Evolutionary conservation across 2,113 vertebrate genomes (phyloP), one percentile per base, ranked within the genome.

Genomic region (Acrocephalus kingi): DNA sequence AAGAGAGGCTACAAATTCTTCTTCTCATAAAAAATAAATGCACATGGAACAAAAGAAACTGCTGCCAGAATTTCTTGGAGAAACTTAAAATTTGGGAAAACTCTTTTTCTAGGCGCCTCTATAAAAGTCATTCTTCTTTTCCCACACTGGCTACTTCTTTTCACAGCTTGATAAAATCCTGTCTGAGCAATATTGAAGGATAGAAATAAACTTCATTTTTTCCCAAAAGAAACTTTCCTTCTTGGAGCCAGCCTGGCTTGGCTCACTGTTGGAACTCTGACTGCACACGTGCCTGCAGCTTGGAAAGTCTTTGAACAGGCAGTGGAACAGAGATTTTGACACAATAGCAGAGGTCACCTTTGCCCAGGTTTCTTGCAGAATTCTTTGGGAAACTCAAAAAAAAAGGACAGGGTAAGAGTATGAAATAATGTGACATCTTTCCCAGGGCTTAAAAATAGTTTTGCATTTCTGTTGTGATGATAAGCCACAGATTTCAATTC

Each of bases 361-460:
- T 3, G 0, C 56, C 37, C 79, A 71, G n/a, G 37, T 80, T 90
- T 74, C 76, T 92, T 93, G 48, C 24, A 85, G 63, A 64, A 74
- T 61, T 93, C 71, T 77, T 54, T 35, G 59, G 61, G 72, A 66
- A 69, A 55, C 35, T 71, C 31, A 52, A n/a, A 80, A 84, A 39
- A 35, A 63, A 77, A 71, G 56, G 55, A 77, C 43, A 55, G 37
- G 43, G 3, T 58, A 64, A 78, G 33, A 62, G 31, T 56, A 7
- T 84, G 33, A 91, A 94, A 72, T 78, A 69, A 51, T 33, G 28
- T 20, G 10, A 52, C n/a, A 9, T 54, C 63, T 87, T 75, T 68
- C 66, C 66, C 35, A 27, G 48, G 73, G 58, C 54, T 84, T 94
- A 94, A 82, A 85, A 89, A 89, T 87, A 93, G 62, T 54, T 73